These are phyloP conservation scores for Anarhynchus alexandrinus DNA, from an alignment of 2,113 vertebrate genomes.

Conservation along the genomic window DNA sequence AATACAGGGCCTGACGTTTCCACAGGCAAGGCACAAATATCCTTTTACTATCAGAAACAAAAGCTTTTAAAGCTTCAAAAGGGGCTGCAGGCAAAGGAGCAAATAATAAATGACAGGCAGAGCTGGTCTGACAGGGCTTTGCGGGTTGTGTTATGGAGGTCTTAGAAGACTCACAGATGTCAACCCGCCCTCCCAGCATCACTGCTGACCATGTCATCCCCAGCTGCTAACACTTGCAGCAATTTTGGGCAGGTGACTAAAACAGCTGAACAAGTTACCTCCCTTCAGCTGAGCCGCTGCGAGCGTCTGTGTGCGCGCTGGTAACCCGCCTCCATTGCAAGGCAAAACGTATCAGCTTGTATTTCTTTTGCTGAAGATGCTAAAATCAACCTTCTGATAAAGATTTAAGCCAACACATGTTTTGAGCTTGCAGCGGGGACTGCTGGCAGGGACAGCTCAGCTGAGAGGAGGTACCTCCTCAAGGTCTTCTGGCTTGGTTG, in stretches of 20 bases:
- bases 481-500: not conserved
- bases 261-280: not conserved
- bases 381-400: not conserved
- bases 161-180: not conserved
- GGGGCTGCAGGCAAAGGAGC: conserved; percentile 7
- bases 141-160: not conserved
- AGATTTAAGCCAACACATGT: not conserved
- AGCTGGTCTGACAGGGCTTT: not conserved
- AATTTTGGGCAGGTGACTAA: not conserved
- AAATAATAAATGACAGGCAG: conserved; percentile 17
- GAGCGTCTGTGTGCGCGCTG: accelerated
- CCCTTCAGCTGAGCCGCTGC: not conserved
- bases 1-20: conserved; percentile 28
- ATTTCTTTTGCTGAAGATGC: not conserved
- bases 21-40: conserved; percentile 37
- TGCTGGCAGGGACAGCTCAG: not conserved
- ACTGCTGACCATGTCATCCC: not conserved
- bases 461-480: not conserved
- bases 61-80: conserved; percentile 57
- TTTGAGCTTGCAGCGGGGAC: not conserved
- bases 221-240: not conserved
- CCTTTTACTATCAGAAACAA: conserved; percentile 42
- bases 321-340: not conserved
- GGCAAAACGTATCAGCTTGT: not conserved
- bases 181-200: not conserved